Conservation (phyloP, 1,140 invertebrate species). For the Charaxes varanes region DNA sequence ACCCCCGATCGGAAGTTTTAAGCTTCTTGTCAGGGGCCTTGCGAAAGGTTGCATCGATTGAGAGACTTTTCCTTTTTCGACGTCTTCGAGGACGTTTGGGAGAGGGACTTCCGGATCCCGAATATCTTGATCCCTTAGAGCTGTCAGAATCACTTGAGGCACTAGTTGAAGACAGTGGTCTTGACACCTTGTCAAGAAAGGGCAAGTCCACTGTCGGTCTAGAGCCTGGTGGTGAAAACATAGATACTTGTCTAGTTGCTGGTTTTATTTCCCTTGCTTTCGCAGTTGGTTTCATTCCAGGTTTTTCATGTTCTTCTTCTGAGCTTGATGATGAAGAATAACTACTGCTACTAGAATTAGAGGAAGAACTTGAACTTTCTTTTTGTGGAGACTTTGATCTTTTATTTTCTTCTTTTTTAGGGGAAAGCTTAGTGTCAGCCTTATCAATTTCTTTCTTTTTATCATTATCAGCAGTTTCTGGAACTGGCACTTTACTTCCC, state of each 20-base stretch:
- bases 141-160: conserved; percentile 71
- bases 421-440: conserved; percentile 46
- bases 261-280: conserved; percentile 63
- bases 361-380: conserved; percentile 68
- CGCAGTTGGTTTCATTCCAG: conserved; percentile 48
- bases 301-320: conserved; percentile 69
- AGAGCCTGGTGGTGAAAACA: conserved; percentile 64
- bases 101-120: conserved; percentile 51
- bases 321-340: conserved; percentile 70
- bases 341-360: conserved; percentile 64
- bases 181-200: conserved; percentile 78
- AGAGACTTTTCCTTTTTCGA: conserved; percentile 52
- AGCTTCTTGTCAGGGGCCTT: conserved; percentile 88
- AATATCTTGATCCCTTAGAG: conserved; percentile 56
- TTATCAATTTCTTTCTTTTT: conserved; percentile 64
- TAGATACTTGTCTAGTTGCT: conserved; percentile 43
- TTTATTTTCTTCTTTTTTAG: conserved; percentile 63
- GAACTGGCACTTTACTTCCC: conserved; percentile 74
- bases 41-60: conserved; percentile 68
- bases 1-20: conserved; percentile 89
- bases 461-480: conserved; percentile 66
- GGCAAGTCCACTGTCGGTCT: conserved; percentile 74
- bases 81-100: conserved; percentile 55
- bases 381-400: conserved; percentile 36
- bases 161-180: conserved; percentile 70